Evolutionary conservation across 2,113 vertebrate species (phyloP).

Genomic region (Cygnus buccinator): DNA sequence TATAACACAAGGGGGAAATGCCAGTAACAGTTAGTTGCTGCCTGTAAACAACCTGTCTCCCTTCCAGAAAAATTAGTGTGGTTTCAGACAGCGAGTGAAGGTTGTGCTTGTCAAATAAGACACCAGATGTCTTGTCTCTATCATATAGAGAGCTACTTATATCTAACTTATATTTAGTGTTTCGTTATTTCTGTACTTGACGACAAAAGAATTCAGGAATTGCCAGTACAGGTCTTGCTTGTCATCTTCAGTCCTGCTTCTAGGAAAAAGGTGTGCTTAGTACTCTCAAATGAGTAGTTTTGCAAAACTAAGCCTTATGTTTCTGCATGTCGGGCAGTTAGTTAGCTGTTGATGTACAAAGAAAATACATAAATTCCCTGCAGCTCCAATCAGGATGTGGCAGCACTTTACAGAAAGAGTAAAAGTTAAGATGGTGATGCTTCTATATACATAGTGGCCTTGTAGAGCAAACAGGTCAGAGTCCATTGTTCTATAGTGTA

Average conservation of each 20-base stretch:
- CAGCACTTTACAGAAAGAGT: not conserved
- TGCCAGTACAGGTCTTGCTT: not conserved
- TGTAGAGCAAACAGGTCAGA: not conserved
- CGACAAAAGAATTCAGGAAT: not conserved
- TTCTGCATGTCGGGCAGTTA: not conserved
- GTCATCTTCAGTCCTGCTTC: not conserved
- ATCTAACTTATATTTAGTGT: not conserved
- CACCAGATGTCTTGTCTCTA: not conserved
- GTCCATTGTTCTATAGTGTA: not conserved
- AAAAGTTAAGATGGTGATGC: not conserved
- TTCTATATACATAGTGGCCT: accelerated
- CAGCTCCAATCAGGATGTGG: accelerated
- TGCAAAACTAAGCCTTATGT: not conserved
- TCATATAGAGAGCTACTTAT: not conserved
- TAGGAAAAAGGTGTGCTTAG: not conserved
- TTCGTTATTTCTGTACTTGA: not conserved
- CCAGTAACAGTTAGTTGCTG: not conserved
- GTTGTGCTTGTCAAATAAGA: not conserved
- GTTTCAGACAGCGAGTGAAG: not conserved
- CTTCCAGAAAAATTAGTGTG: not conserved
- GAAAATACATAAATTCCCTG: not conserved
- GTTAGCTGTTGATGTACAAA: not conserved
- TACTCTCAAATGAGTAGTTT: not conserved
- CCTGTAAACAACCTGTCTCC: accelerated
- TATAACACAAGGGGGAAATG: not conserved